Evolutionary conservation across 2,113 vertebrate genomes (phyloP), one percentile per base, ranked within the genome.

Genomic region (Paracanthobrama guichenoti): DNA sequence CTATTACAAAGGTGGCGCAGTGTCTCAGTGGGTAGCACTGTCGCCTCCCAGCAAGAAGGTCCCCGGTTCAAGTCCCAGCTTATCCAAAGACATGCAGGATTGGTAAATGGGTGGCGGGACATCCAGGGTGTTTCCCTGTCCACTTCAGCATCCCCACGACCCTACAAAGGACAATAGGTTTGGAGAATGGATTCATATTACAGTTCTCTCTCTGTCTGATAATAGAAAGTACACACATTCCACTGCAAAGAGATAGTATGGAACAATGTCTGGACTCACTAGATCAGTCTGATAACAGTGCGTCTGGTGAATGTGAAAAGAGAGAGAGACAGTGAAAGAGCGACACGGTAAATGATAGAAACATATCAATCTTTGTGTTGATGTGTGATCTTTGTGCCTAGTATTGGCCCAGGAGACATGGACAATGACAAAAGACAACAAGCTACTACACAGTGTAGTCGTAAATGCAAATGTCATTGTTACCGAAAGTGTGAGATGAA

Each of bases 381-480:
- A 83, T 81, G 76, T 72, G 67, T 78, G 86, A 84, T 78, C 85
- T 87, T 78, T 28, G 42, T 57, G 53, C 62, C 44, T 22, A 0
- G 60, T 28, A 35, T 69, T 76, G 60, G 77, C 18, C 77, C 24
- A 82, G 16, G 26, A 82, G 35, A 69, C 81, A 57, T 39, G 84
- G 86, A 84, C 82, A 87, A 55, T 6, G 4, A 44, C 53, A 62
- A 62, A 81, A 74, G 72, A 62, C 67, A 85, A 84, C 53, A 44
- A 53, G 66, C 76, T 28, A 55, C 6, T 55, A 74, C 82, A 86
- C 67, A 50, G 57, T 66, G 62, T n/a, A 80, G 67, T 76, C 89
- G 39, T 79, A 87, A 87, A 85, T 62, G 66, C 82, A 87, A 87
- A 85, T 62, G 66, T 20, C 72, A 60, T 53, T 48, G 86, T 76